Evolutionary conservation across 1,140 invertebrate species (phyloP).

Genomic region (Archivesica marissinica): DNA sequence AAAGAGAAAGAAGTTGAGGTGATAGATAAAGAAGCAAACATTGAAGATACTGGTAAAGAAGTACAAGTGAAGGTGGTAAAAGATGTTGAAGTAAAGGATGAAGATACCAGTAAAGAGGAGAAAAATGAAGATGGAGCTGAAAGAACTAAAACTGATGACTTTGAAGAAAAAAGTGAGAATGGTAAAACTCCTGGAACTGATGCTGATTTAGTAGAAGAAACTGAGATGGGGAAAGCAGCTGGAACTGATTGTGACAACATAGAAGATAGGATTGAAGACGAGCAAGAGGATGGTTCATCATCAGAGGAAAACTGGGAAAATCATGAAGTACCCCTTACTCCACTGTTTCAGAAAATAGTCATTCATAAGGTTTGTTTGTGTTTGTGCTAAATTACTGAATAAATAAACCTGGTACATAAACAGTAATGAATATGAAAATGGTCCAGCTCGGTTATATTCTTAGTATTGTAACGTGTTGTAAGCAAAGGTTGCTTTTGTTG

Average conservation of each 20-base stretch:
- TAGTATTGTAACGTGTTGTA: no score
- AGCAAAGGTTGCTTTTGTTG: no score
- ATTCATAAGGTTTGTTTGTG: conserved; percentile 1
- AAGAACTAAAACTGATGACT: neutral
- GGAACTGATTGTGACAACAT: neutral
- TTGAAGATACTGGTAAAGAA: neutral
- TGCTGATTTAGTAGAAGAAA: neutral
- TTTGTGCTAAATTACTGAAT: neutral
- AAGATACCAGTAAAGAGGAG: neutral
- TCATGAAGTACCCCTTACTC: neutral
- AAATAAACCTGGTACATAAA: no score
- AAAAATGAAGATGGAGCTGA: neutral
- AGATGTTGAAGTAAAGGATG: neutral
- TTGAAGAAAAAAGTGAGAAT: neutral
- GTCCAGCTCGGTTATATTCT: no score
- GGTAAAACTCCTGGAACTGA: neutral
- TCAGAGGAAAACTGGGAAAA: neutral
- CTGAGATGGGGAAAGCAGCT: neutral
- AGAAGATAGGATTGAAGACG: neutral
- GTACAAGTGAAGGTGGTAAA: neutral
- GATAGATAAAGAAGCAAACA: no score
- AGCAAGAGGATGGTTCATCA: neutral
- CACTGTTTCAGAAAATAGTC: conserved; percentile 10
- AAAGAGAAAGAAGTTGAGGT: no score
- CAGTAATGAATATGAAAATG: no score